Conservation (phyloP, 2,113 vertebrate genomes). For the Electrona antarctica region DNA sequence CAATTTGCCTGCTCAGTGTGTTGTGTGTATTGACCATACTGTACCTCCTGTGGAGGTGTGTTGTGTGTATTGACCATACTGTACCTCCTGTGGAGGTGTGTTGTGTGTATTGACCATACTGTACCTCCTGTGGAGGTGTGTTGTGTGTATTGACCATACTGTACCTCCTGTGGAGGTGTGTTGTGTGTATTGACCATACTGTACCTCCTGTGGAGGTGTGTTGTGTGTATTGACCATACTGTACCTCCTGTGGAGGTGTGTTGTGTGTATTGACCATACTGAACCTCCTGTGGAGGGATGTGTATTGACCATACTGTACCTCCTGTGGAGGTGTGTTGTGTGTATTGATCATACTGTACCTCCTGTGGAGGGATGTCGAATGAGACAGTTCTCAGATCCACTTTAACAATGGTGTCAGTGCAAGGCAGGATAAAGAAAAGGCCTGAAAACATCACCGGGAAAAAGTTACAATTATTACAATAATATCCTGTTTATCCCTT, state of each 20-base stretch:
- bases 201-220: conserved; percentile 90
- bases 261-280: not conserved
- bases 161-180: conserved; percentile 97
- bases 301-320: not conserved
- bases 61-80: too few relatives aligned
- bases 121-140: conserved; percentile 97
- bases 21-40: not conserved
- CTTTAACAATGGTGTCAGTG: conserved; percentile 92
- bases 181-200: too few relatives aligned
- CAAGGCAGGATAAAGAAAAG: conserved; percentile 94
- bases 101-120: too few relatives aligned
- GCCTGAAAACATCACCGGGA: conserved; percentile 75
- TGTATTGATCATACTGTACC: conserved; percentile 66
- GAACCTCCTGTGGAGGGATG: too few relatives aligned
- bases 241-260: too few relatives aligned
- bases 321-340: too few relatives aligned
- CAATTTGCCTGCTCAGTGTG: not conserved
- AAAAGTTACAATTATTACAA: not conserved
- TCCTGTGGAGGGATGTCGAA: conserved; percentile 98
- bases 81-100: conserved; percentile 97
- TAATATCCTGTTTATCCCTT: too few relatives aligned
- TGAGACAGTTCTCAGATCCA: conserved; percentile 95
- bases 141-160: too few relatives aligned
- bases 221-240: not conserved
- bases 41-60: too few relatives aligned